These are phyloP conservation scores for Poliocrania exsul DNA, from an alignment of 2,797 vertebrate genomes.

Conservation along the genomic window DNA sequence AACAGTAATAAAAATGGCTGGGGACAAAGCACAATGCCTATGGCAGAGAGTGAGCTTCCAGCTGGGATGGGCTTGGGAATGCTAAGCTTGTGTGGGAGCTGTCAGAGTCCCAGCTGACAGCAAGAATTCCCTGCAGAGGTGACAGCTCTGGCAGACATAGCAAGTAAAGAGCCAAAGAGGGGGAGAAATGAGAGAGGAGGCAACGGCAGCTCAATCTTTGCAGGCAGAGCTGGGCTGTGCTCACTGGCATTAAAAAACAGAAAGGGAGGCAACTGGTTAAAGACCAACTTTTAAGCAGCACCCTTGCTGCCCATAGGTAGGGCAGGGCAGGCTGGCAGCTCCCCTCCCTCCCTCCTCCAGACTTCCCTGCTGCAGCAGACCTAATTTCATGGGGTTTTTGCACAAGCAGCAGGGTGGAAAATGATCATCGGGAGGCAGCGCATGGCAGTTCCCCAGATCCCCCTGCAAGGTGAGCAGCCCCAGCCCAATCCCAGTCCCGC, in stretches of 20 bases:
- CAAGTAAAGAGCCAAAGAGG: not conserved
- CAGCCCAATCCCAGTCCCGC: not conserved
- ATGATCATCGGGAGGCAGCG: not conserved
- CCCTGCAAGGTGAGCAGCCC: not conserved
- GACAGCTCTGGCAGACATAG: not conserved
- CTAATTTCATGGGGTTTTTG: conserved; percentile 61
- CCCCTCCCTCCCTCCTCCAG: not conserved
- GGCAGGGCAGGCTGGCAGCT: not conserved
- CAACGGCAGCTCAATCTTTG: not conserved
- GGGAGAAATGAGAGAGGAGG: not conserved
- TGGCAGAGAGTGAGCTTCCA: not conserved
- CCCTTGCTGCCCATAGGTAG: not conserved
- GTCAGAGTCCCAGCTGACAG: not conserved
- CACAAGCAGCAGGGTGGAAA: conserved; percentile 17
- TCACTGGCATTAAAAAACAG: rapidly evolving
- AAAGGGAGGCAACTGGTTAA: not conserved
- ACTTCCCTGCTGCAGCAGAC: not conserved
- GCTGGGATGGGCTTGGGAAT: rapidly evolving
- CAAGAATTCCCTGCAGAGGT: not conserved
- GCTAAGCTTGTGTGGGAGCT: not conserved
- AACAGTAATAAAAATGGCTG: not conserved
- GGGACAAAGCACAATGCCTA: not conserved
- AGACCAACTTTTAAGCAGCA: not conserved
- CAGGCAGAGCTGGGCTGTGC: not conserved
- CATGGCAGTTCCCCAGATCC: not conserved